Percentiles rank a stretch among this genome's conserved stretches.
Evolutionary conservation across 2,888 invertebrate species (phyloP).

Genomic region (Pristionchus maxplancki): DNA sequence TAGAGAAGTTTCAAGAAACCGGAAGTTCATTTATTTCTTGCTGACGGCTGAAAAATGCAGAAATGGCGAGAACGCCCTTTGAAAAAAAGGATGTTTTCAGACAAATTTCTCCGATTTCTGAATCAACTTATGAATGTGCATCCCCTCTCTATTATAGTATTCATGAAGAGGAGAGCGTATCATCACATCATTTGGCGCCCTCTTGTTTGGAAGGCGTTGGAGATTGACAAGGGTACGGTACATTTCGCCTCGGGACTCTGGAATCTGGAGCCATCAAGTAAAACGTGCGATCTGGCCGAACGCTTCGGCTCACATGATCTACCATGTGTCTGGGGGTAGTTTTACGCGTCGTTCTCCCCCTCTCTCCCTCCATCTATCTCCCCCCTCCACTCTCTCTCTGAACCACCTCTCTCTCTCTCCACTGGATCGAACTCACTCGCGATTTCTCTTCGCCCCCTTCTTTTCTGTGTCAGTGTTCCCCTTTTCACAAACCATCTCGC

Average conservation of each 20-base stretch:
- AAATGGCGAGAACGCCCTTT: background rate
- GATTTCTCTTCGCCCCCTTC: background rate
- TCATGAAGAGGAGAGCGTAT: background rate
- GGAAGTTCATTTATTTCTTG: constrained; percentile 11
- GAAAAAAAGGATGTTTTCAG: background rate
- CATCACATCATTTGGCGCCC: background rate
- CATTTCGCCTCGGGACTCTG: background rate
- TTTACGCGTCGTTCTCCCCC: background rate
- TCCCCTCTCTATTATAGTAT: background rate
- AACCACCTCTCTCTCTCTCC: background rate
- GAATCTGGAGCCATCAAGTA: background rate
- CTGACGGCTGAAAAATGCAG: background rate
- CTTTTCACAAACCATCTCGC: constrained; percentile 27
- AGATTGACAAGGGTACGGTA: constrained; percentile 15
- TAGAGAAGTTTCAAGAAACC: constrained; percentile 44
- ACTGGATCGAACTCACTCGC: constrained; percentile 34
- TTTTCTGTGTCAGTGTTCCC: constrained; percentile 46
- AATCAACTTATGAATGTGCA: background rate
- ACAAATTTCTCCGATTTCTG: background rate
- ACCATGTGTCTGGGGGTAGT: constrained; percentile 31
- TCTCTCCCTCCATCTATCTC: background rate
- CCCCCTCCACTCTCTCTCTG: background rate
- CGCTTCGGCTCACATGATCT: constrained; percentile 20
- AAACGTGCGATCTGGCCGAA: background rate
- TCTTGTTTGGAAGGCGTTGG: background rate